Evolutionary conservation across 2,113 vertebrate species (phyloP).

Genomic region (Hyla sarda): DNA sequence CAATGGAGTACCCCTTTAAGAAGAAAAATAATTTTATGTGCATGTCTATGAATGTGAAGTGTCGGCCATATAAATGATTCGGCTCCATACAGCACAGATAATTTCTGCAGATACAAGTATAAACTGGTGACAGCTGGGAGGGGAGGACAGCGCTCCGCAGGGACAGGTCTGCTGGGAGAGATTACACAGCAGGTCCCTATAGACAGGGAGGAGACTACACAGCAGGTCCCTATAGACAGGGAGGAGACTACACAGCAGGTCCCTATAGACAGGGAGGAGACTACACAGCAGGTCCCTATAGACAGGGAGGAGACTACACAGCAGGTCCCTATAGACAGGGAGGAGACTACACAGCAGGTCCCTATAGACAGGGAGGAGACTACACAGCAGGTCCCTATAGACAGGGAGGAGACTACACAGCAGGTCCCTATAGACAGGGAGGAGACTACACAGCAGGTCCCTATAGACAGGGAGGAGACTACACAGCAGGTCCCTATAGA

Average conservation of each 20-base stretch:
- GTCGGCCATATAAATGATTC: not conserved
- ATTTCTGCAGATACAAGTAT: slow-evolving; percentile 22
- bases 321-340: not conserved
- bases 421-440: not conserved
- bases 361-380: not conserved
- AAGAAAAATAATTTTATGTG: not conserved
- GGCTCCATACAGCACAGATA: not conserved
- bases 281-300: not conserved
- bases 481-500: not conserved
- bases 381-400: not conserved
- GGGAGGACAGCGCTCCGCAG: not conserved
- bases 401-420: not conserved
- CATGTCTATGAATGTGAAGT: not conserved
- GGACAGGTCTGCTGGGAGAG: not conserved
- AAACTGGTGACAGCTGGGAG: slow-evolving; percentile 2
- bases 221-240: not conserved
- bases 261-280: not conserved
- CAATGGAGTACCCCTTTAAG: too few relatives aligned
- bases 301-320: not conserved
- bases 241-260: not conserved
- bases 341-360: not conserved
- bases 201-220: too few relatives aligned
- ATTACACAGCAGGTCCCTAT: not conserved
- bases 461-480: not conserved
- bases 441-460: not conserved